These are phyloP conservation scores for Choloepus hoffmanni DNA, from an alignment of 2,113 vertebrate genomes.

Conservation along the genomic window DNA sequence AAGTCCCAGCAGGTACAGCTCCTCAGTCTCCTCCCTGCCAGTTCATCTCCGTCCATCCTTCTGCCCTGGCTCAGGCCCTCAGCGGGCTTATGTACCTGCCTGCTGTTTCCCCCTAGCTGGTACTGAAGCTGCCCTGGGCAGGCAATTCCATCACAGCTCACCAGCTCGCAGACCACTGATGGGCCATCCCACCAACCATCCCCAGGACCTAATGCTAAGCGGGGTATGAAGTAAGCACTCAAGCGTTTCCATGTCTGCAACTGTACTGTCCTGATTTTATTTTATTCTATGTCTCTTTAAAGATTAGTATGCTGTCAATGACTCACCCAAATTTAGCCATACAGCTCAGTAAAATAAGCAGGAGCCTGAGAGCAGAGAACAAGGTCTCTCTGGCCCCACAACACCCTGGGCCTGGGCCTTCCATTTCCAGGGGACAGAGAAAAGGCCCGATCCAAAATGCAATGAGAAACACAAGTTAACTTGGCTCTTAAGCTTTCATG, in stretches of 20 bases:
- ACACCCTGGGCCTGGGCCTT: neutral
- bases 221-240: neutral
- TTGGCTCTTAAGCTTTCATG: neutral
- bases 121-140: neutral
- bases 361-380: neutral
- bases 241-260: neutral
- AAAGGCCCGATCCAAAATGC: neutral
- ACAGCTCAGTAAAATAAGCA: neutral
- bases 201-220: neutral
- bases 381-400: neutral
- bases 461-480: neutral
- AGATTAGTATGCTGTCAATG: neutral
- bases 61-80: neutral
- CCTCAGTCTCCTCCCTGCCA: neutral
- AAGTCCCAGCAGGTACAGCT: neutral
- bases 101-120: neutral
- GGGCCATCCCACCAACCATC: neutral
- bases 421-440: neutral
- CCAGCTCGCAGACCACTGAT: neutral
- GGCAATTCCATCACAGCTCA: neutral
- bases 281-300: slow-evolving; percentile 15
- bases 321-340: neutral
- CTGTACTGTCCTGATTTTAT: neutral
- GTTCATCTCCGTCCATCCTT: neutral
- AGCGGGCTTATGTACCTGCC: neutral